Base-by-base conservation (phyloP, 2,797 vertebrate genomes). In the Brachymystax lenok region DNA sequence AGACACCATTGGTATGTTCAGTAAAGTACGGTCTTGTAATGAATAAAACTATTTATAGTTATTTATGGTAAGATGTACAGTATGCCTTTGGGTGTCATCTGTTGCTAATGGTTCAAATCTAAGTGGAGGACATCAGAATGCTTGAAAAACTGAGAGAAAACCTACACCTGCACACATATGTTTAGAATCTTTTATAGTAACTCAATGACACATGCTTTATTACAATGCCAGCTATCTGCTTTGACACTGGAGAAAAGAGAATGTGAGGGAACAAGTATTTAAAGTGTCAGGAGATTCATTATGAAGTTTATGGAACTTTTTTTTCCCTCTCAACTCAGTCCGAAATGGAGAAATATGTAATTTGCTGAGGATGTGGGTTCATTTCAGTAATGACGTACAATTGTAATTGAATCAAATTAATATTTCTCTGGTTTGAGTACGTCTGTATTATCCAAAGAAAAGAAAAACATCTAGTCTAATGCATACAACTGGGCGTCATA, bases 361-460 rank as follows among this genome's bases (percentile, higher is more conserved):
- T 90, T 90, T 89, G 73, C 85, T 80, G 82, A 88, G 87, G 83
- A 84, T 86, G 82, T 84, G 80, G 88, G 87, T 86, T 86, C 73
- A 77, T 83, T 82, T 80, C 74, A 85, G 83, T 84, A 85, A 89
- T 88, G 82, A 85, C 24, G 66, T 74, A 2, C 79, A 72, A 86
- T 89, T 87, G 77, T 82, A 76, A 81, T 83, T 27, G 14, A 77
- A 73, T 86, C 16, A 72, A 85, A 84, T 70, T 71, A 80, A 80
- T 77, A 79, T 71, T 74, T 50, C 63, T 64, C 56, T 66, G 73
- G 16, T 19, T 17, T 71, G 35, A 80, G 68, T 51, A 78, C 51
- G 73, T 74, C 71, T 74, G 66, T 4, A 51, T 56, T 30, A 56
- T 61, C 61, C 35, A 83, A 83, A 83, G 6, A 74, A 75, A 19